Evolutionary conservation across 2,113 vertebrate species (phyloP).

Genomic region (Pteruthius melanotis): DNA sequence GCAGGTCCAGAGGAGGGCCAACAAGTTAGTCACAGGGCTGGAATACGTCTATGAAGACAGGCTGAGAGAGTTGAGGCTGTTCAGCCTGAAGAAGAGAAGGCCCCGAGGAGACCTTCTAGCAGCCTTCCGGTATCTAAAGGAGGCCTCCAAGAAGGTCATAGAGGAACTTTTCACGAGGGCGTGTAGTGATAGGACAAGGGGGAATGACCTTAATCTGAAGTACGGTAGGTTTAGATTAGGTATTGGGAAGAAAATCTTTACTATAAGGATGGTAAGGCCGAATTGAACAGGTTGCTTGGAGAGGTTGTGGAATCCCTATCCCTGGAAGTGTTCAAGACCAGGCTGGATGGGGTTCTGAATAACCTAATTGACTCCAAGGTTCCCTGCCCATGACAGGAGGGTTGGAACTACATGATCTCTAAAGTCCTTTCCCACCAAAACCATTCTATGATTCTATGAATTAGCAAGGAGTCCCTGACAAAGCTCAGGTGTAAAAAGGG

Average conservation of each 20-base stretch:
- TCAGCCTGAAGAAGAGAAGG: neutral
- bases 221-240: neutral
- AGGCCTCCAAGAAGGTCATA: neutral
- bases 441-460: neutral
- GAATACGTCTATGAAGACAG: neutral
- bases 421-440: neutral
- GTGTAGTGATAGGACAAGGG: neutral
- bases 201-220: neutral
- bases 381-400: neutral
- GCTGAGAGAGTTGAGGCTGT: neutral
- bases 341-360: neutral
- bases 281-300: neutral
- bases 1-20: neutral
- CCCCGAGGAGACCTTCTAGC: neutral
- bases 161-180: neutral
- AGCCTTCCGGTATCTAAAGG: neutral
- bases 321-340: neutral
- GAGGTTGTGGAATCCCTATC: neutral
- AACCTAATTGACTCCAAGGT: neutral
- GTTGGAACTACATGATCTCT: neutral
- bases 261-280: neutral
- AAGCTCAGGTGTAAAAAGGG: neutral
- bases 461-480: neutral
- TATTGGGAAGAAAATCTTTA: neutral
- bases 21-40: neutral